Conservation (phyloP, 2,797 vertebrate species). For the Alca torda region DNA sequence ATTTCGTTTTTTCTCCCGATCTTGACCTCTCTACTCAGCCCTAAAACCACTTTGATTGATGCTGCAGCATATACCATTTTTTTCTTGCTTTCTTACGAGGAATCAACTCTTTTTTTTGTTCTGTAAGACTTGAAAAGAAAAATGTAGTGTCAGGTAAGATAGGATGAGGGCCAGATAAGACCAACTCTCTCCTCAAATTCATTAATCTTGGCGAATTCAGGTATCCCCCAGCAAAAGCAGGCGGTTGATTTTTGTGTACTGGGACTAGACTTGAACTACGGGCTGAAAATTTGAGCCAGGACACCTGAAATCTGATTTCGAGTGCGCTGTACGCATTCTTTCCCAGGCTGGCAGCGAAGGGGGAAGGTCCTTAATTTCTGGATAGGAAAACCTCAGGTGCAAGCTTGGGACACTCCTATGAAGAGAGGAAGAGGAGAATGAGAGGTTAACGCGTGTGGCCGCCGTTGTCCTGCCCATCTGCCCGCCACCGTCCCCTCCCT, state of each 20-base stretch:
- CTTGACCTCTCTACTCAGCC: background rate
- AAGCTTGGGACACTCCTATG: background rate
- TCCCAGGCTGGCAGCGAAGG: background rate
- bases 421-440: background rate
- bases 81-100: background rate
- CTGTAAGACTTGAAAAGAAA: background rate
- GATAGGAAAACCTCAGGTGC: background rate
- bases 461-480: fast-evolving
- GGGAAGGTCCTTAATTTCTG: background rate
- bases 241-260: background rate
- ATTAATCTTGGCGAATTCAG: background rate
- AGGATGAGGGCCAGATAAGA: background rate
- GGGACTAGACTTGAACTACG: background rate
- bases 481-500: background rate
- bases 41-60: background rate
- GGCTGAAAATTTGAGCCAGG: background rate
- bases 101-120: background rate
- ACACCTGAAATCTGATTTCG: background rate
- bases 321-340: background rate
- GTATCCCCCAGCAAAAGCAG: background rate
- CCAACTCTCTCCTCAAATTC: background rate
- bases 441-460: too few relatives aligned
- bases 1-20: background rate
- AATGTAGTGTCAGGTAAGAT: background rate
- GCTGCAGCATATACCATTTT: background rate